phyloP scores from a whole-genome alignment of 2,797 vertebrate genomes.

The Enteromius paludinosus region DNA sequence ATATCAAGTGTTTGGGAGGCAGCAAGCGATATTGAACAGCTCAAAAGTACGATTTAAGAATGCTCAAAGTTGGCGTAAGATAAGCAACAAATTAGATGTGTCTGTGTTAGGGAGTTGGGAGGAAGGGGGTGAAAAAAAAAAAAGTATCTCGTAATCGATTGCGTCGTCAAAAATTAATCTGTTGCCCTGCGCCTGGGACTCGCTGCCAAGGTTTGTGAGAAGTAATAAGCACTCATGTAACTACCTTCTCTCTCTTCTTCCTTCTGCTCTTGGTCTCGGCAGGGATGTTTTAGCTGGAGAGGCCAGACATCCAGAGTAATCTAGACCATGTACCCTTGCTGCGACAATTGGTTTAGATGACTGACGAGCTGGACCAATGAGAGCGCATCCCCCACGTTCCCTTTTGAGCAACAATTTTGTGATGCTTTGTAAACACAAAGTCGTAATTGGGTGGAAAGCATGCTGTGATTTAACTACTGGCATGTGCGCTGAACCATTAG shows the following conservation, averaged over 20 bases:
- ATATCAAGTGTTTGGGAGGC: conserved; percentile 81
- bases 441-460: conserved; percentile 19
- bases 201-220: conserved; percentile 82
- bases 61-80: conserved; percentile 89
- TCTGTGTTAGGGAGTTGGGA: conserved; percentile 82
- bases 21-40: conserved; percentile 88
- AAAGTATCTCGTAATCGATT: conserved; percentile 81
- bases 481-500: conserved; percentile 10
- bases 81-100: conserved; percentile 93
- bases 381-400: conserved; percentile 61
- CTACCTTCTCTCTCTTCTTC: conserved; percentile 32
- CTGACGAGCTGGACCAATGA: conserved; percentile 76
- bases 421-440: conserved; percentile 17
- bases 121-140: conserved; percentile 38
- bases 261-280: conserved; percentile 83
- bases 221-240: conserved; percentile 76
- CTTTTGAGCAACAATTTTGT: conserved; percentile 28
- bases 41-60: conserved; percentile 94
- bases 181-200: conserved; percentile 83
- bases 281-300: conserved; percentile 80
- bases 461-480: background rate
- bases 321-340: conserved; percentile 23
- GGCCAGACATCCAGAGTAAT: conserved; percentile 18
- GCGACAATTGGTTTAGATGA: conserved; percentile 43
- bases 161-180: conserved; percentile 91